Percentiles rank a stretch among this genome's conserved stretches.
These are phyloP conservation scores for Misgurnus anguillicaudatus DNA, from an alignment of 2,113 vertebrate genomes.

Conservation along the genomic window DNA sequence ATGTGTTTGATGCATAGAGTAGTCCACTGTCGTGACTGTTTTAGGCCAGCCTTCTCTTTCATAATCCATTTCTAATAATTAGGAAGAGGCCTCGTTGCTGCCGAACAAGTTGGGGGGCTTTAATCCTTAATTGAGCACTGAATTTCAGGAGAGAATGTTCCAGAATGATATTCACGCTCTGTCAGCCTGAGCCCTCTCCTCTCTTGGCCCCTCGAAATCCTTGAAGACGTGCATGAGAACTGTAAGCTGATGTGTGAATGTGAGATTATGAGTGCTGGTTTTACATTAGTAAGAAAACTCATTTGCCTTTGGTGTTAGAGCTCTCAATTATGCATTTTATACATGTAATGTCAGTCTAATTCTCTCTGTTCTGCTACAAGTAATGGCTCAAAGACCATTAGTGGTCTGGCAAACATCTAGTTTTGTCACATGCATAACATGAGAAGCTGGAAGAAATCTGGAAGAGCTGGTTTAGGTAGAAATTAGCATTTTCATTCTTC, in stretches of 20 bases:
- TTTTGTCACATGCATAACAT: slow-evolving; percentile 15
- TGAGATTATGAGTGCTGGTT: slow-evolving; percentile 10
- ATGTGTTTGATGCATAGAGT: slow-evolving; percentile 40
- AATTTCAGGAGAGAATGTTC: slow-evolving; percentile 61
- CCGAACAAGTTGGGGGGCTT: slow-evolving; percentile 32
- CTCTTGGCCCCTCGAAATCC: slow-evolving; percentile 53
- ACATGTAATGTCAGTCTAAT: neutral
- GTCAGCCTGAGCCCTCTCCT: slow-evolving; percentile 60
- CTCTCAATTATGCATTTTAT: slow-evolving; percentile 3
- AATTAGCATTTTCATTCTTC: neutral
- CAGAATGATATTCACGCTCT: slow-evolving; percentile 57
- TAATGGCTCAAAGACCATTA: slow-evolving; percentile 64
- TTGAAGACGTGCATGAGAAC: slow-evolving; percentile 57
- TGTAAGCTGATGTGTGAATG: slow-evolving; percentile 6
- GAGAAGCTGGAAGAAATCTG: neutral
- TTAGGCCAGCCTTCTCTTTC: slow-evolving; percentile 29
- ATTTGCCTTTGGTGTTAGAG: neutral
- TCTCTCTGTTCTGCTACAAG: slow-evolving; percentile 17
- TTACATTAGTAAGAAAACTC: slow-evolving; percentile 6
- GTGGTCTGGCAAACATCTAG: slow-evolving; percentile 59
- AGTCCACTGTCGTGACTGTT: slow-evolving; percentile 44
- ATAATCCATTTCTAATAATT: slow-evolving; percentile 52
- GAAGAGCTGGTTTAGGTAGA: neutral
- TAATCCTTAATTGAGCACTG: slow-evolving; percentile 62
- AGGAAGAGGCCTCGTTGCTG: slow-evolving; percentile 36